Conservation (phyloP, 2,888 invertebrate species). For the Pherbina coryleti region DNA sequence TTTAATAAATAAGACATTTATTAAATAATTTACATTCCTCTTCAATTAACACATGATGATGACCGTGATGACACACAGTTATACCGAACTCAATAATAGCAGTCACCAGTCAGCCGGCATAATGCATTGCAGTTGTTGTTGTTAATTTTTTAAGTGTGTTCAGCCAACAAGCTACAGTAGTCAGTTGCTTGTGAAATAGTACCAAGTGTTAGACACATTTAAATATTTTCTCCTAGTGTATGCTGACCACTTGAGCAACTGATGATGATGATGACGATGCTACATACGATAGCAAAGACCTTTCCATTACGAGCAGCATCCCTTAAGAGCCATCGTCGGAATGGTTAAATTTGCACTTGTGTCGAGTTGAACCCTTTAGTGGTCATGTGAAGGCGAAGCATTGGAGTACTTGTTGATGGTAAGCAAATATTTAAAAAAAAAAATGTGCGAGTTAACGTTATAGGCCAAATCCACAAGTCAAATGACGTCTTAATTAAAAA, state of each 20-base stretch:
- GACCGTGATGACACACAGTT: not conserved
- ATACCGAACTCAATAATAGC: not conserved
- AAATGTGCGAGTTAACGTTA: too few relatives aligned
- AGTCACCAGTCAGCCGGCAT: not conserved
- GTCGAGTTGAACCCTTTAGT: constrained; percentile 19
- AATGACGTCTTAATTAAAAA: too few relatives aligned
- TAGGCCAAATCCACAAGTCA: too few relatives aligned
- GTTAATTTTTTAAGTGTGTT: not conserved
- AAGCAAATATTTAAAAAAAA: too few relatives aligned
- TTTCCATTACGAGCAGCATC: not conserved
- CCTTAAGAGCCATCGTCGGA: not conserved
- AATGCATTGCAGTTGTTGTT: not conserved
- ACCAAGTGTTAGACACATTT: not conserved
- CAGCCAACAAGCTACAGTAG: not conserved
- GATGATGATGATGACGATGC: not conserved
- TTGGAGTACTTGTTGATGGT: not conserved
- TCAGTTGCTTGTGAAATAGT: not conserved
- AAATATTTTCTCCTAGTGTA: not conserved
- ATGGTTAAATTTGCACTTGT: constrained; percentile 22
- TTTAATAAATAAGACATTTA: constrained; percentile 69
- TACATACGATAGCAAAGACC: not conserved
- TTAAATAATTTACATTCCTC: constrained; percentile 58
- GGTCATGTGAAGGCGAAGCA: constrained; percentile 14
- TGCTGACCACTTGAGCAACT: constrained; percentile 5
- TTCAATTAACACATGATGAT: constrained; percentile 31